Conservation (phyloP, 2,113 vertebrate genomes). For the Chascanopsetta lugubris region DNA sequence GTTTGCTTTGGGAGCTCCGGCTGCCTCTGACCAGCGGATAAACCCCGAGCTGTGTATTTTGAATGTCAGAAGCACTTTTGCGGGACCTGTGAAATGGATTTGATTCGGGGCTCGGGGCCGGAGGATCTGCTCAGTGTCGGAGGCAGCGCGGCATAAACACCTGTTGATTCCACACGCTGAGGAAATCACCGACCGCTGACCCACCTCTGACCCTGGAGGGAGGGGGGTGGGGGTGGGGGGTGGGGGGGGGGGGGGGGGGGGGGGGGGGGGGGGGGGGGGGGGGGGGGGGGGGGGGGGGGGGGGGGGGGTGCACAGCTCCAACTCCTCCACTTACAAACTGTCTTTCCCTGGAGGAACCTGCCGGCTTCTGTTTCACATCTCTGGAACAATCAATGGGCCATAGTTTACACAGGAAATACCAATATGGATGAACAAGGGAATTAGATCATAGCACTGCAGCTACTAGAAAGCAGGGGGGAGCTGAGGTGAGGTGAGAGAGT, state of each 20-base stretch:
- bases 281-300: conserved; percentile 47
- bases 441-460: conserved; percentile 63
- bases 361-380: conserved; percentile 70
- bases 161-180: conserved; percentile 72
- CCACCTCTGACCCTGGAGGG: conserved; percentile 46
- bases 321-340: conserved; percentile 52
- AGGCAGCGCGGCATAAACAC: conserved; percentile 77
- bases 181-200: conserved; percentile 41
- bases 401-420: conserved; percentile 78
- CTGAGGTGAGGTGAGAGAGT: conserved; percentile 54
- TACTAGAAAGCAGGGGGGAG: conserved; percentile 44
- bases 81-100: conserved; percentile 71
- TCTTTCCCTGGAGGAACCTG: conserved; percentile 52
- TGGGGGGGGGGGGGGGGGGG: conserved; percentile 47
- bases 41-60: conserved; percentile 76
- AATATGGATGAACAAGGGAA: conserved; percentile 71
- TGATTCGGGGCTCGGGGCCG: conserved; percentile 59
- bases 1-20: conserved; percentile 77
- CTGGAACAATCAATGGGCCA: conserved; percentile 73
- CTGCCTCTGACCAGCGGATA: conserved; percentile 75
- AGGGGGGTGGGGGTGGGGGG: too few species aligned
- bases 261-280: conserved; percentile 40
- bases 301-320: conserved; percentile 59
- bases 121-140: conserved; percentile 75
- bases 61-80: conserved; percentile 79